A percentile compares a stretch with the other conserved stretches of the same genome.
phyloP scores from a whole-genome alignment of 2,888 invertebrate species.

The Pollenia amentaria region DNA sequence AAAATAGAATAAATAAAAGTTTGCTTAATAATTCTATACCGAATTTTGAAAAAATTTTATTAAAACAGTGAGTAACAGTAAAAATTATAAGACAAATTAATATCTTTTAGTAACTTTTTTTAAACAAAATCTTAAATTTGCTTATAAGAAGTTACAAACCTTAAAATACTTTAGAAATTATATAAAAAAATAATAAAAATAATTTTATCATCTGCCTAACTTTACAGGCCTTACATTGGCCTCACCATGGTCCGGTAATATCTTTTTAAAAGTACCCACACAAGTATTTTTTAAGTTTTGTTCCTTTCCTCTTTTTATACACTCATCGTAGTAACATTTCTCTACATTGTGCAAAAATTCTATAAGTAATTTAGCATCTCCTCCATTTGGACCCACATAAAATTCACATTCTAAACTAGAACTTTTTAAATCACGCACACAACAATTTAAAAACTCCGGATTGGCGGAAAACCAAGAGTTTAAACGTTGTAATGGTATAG shows the following conservation, averaged over 20 bases:
- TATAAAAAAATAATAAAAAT: no score
- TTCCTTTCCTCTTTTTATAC: slow-evolving; percentile 85
- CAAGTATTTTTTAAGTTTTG: slow-evolving; percentile 87
- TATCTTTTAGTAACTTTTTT: no score
- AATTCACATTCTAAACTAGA: slow-evolving; percentile 88
- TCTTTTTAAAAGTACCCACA: slow-evolving; percentile 85
- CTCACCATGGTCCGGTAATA: slow-evolving; percentile 82
- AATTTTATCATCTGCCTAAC: slow-evolving; percentile 77
- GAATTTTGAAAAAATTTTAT: no score
- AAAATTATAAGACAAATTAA: no score
- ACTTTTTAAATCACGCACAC: slow-evolving; percentile 87
- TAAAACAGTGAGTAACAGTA: no score
- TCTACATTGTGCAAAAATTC: slow-evolving; percentile 88
- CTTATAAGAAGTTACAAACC: no score
- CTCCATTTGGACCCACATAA: slow-evolving; percentile 91
- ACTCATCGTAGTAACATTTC: slow-evolving; percentile 86
- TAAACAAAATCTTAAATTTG: no score
- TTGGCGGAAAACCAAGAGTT: slow-evolving; percentile 89
- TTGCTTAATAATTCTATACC: no score
- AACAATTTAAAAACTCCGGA: slow-evolving; percentile 90
- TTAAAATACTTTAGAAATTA: no score
- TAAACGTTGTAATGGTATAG: slow-evolving; percentile 87
- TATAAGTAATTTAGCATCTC: slow-evolving; percentile 88
- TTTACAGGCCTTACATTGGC: slow-evolving; percentile 79
- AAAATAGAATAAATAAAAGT: no score